A percentile compares a stretch with the other conserved stretches of the same genome.
These are phyloP conservation scores for Hybognathus amarus DNA, from an alignment of 2,797 vertebrate genomes.

Conservation along the genomic window DNA sequence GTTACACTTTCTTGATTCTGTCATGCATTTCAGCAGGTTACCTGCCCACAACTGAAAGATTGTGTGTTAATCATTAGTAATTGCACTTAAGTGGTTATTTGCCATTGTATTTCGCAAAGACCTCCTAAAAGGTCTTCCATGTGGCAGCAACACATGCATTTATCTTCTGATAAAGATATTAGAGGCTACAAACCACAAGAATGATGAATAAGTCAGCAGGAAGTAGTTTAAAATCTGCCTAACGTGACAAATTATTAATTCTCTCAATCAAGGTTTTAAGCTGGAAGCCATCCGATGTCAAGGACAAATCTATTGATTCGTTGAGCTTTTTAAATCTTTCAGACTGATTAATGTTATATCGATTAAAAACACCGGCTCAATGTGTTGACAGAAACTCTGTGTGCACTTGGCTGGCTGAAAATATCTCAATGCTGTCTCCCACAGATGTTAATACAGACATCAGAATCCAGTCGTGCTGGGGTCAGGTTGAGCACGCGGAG, in stretches of 20 bases:
- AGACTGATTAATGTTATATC: background rate
- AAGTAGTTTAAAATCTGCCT: background rate
- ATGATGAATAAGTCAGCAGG: conserved; percentile 13
- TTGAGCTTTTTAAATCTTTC: conserved; percentile 5
- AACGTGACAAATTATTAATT: background rate
- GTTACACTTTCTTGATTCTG: background rate
- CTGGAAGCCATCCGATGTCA: background rate
- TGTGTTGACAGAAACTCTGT: background rate
- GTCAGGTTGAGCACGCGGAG: conserved; percentile 46
- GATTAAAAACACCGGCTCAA: background rate
- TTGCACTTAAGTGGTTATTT: background rate
- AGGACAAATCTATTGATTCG: background rate
- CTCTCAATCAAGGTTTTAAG: background rate
- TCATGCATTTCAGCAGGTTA: background rate
- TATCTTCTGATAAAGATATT: conserved; percentile 8
- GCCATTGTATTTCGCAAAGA: background rate
- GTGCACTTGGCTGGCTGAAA: conserved; percentile 5
- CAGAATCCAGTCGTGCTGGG: conserved; percentile 41
- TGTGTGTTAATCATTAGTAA: background rate
- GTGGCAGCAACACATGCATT: background rate
- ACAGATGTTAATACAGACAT: conserved; percentile 55
- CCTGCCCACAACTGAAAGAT: background rate
- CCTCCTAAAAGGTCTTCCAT: background rate
- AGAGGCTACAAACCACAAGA: background rate
- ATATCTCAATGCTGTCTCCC: conserved; percentile 47